Base-by-base conservation (phyloP, 1,140 invertebrate species). In the Drosophila lini region DNA sequence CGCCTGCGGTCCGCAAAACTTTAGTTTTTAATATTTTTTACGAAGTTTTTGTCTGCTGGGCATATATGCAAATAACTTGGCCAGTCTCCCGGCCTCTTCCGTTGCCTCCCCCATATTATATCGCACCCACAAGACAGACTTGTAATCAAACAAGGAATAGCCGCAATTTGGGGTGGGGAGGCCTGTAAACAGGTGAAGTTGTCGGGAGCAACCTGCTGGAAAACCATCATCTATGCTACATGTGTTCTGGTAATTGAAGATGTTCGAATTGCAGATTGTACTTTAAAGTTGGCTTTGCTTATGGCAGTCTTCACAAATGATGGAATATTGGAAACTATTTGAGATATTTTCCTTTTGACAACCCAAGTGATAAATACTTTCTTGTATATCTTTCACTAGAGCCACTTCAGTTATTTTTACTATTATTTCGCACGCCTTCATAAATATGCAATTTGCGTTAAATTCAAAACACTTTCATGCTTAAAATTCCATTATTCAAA, bases 91-190 rank as follows among this genome's bases (percentile, higher is more conserved):
- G 25, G 2, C 32, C 28, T 8, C 38, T n/a, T 13, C 40, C 19
- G n/a, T 7, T 53, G 32, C 36, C 15, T 11, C 8, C n/a, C 10
- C 25, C 45, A 5, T 40, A 41, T 55, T 52, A 41, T 74, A 67
- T 74, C 38, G 63, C 76, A 78, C 80, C 74, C 80, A 75, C 80
- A 82, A 78, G 59, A 78, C 74, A 83, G 76, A 75, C 75, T 83
- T 84, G 77, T 84, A 84, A 83, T 84, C 81, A 83, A 83, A 81
- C 82, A 85, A 78, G 41, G 41, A 59, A 80, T 56, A 64, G 77
- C 48, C 65, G 64, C 63, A 78, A 47, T 44, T 62, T 42, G 38
- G 25, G 57, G 53, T 5, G 61, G 48, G 71, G 16, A 40, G 78
- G 57, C 42, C 53, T 58, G 40, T 34, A 41, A 63, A 25, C 64